Percentiles rank a stretch among this genome's conserved stretches.
phyloP scores from a whole-genome alignment of 2,888 invertebrate genomes.

The Drosophila suboccidentalis region DNA sequence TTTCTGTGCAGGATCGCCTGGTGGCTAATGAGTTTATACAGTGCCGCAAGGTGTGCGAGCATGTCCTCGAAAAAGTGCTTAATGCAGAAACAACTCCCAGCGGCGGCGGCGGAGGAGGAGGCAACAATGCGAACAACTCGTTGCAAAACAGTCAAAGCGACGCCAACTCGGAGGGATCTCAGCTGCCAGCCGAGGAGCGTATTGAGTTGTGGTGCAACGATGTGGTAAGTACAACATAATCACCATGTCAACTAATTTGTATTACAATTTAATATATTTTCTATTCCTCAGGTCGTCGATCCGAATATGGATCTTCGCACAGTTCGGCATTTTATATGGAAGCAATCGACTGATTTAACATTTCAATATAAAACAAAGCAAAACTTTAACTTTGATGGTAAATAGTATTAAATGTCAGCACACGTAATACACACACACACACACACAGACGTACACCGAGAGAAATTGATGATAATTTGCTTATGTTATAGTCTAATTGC shows the following conservation, averaged over 20 bases:
- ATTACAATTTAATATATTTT: conserved; percentile 31
- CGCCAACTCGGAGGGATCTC: conserved; percentile 87
- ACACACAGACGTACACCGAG: conserved; percentile 10
- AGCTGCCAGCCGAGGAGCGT: conserved; percentile 92
- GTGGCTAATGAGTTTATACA: conserved; percentile 99
- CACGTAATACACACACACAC: conserved; percentile 13
- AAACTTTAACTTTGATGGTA: conserved; percentile 85
- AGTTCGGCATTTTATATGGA: conserved; percentile 99
- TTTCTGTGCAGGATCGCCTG: conserved; percentile 91
- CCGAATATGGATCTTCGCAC: conserved; percentile 99
- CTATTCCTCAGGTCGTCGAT: conserved; percentile 90
- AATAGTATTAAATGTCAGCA: conserved; percentile 56
- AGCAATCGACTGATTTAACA: conserved; percentile 97
- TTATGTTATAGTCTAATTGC: conserved; percentile 47
- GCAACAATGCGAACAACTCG: conserved; percentile 86
- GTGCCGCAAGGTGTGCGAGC: conserved; percentile 99
- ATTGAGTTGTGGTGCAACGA: conserved; percentile 98
- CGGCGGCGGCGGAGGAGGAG: conserved; percentile 86
- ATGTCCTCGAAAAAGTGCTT: conserved; percentile 98
- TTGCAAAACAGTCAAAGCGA: conserved; percentile 87
- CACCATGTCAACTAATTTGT: background rate
- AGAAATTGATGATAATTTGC: conserved; percentile 21
- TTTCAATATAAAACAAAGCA: conserved; percentile 91
- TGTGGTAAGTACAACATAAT: conserved; percentile 88
- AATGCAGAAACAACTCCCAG: conserved; percentile 91